Conservation (phyloP, 2,113 vertebrate species). For the Phrynosoma blainvillii region DNA sequence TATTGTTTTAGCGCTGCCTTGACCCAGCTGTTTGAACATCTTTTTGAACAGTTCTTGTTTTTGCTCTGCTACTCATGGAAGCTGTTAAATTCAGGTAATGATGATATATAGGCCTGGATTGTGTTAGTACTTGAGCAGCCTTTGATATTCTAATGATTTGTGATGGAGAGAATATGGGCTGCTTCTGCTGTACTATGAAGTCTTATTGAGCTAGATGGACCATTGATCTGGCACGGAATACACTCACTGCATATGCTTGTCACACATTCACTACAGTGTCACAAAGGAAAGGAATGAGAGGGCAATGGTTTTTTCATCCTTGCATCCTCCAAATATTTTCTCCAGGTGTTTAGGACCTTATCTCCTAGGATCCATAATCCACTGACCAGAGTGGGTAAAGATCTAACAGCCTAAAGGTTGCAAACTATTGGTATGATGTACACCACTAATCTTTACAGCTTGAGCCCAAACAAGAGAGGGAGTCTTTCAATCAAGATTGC, state of each 20-base stretch:
- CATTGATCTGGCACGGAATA: slow-evolving; percentile 2
- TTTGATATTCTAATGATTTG: slow-evolving; percentile 26
- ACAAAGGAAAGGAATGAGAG: neutral
- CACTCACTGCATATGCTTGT: neutral
- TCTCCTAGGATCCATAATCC: too few species aligned
- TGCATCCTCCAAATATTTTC: too few species aligned
- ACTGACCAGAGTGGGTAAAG: too few species aligned
- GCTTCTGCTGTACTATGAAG: neutral
- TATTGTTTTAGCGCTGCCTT: neutral
- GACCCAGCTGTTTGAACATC: slow-evolving; percentile 12
- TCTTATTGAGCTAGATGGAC: neutral
- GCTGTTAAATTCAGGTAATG: slow-evolving; percentile 12
- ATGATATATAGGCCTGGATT: slow-evolving; percentile 9
- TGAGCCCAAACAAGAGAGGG: neutral
- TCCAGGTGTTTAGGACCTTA: too few species aligned
- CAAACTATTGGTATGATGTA: too few species aligned
- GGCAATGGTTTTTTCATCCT: too few species aligned
- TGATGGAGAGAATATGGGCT: slow-evolving; percentile 7
- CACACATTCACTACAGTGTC: neutral
- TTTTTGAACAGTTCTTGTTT: neutral
- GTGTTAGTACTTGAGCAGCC: neutral
- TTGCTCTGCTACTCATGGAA: neutral
- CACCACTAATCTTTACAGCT: neutral
- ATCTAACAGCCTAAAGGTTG: too few species aligned
- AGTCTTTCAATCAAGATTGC: neutral